Base-by-base conservation (phyloP, 2,797 vertebrate species). In the Ateles fusciceps region DNA sequence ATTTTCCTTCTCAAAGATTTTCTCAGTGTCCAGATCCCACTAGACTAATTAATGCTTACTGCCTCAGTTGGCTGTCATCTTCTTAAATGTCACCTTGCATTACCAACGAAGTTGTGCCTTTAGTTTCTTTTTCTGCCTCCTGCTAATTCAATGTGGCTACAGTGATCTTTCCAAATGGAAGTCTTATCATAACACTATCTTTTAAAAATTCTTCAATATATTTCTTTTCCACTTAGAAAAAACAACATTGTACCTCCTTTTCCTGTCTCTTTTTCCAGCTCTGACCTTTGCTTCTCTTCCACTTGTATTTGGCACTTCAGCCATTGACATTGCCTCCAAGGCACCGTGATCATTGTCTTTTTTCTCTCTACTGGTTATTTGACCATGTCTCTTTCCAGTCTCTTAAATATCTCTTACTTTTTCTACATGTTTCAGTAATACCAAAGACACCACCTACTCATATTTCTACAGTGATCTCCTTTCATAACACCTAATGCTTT, bases 151-250 rank as follows among this genome's bases (percentile, higher is more conserved):
- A 1, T 78, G 21, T 86, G 46, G 59, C 14, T 46, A 59, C 8
- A 52, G 21, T 79, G 50, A 52, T 72, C 64, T 93, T 95, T 94
- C 36, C 52, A 88, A 88, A 85, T 57, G 39, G 5, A 30, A 79
- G 9, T 12, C 59, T 96, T 59, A 86, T 30, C 61, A 42, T 78
- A 55, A 33, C 24, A 68, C 8, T 94, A 30, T 83, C 26, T 91
- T 97, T n/a, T 80, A 83, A 85, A 94, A 72, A 94, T 57, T 2
- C 36, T 92, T 57, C 21, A 22, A 0, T 84, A 19, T 42, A 22
- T 94, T 93, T 52, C 26, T 92, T 0, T 87, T 91, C 78, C 48
- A 64, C 59, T 89, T 94, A 75, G 46, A 68, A 84, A 61, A 96
- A 39, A 46, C 26, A 44, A 19, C 7, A 64, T 30, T 55, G 68